These are phyloP conservation scores for Carapus acus DNA, from an alignment of 2,797 vertebrate species.

Conservation along the genomic window DNA sequence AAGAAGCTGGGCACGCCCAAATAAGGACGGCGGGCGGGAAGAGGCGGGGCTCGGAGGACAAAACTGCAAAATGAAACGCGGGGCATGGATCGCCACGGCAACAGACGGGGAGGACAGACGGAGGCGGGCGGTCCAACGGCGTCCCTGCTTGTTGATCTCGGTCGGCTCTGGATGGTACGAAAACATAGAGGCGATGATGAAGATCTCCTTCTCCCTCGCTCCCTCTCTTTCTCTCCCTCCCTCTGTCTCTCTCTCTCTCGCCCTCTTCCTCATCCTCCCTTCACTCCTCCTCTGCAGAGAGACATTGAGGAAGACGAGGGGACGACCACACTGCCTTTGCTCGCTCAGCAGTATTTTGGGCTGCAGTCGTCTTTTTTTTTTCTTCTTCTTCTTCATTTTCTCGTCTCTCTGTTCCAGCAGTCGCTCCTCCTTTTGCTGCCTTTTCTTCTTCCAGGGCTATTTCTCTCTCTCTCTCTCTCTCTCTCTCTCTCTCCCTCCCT, in stretches of 20 bases:
- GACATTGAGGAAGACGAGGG: conserved; percentile 47
- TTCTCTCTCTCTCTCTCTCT: conserved; percentile 27
- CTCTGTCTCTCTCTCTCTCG: no score
- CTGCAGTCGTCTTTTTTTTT: conserved; percentile 49
- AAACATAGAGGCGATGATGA: conserved; percentile 40
- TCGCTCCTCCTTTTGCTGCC: conserved; percentile 60
- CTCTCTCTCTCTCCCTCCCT: conserved; percentile 35
- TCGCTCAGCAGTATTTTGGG: conserved; percentile 48
- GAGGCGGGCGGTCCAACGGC: no score
- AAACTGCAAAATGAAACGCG: no score
- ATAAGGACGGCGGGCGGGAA: conserved; percentile 60
- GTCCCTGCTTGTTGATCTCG: no score
- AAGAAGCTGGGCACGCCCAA: conserved; percentile 88
- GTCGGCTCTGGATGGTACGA: conserved; percentile 55
- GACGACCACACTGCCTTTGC: conserved; percentile 63
- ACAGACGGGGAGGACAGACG: no score
- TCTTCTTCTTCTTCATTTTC: conserved; percentile 62
- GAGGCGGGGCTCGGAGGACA: no score
- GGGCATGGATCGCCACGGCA: no score
- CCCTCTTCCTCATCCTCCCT: conserved; percentile 12
- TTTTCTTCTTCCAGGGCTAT: conserved; percentile 35
- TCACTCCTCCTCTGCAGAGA: conserved; percentile 37
- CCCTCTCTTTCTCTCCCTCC: conserved; percentile 41
- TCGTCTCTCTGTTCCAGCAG: conserved; percentile 44
- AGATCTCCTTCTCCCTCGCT: conserved; percentile 22